Percentiles rank a stretch among this genome's conserved stretches.
Evolutionary conservation across 2,113 vertebrate species (phyloP).

Genomic region (Chroicocephalus ridibundus): DNA sequence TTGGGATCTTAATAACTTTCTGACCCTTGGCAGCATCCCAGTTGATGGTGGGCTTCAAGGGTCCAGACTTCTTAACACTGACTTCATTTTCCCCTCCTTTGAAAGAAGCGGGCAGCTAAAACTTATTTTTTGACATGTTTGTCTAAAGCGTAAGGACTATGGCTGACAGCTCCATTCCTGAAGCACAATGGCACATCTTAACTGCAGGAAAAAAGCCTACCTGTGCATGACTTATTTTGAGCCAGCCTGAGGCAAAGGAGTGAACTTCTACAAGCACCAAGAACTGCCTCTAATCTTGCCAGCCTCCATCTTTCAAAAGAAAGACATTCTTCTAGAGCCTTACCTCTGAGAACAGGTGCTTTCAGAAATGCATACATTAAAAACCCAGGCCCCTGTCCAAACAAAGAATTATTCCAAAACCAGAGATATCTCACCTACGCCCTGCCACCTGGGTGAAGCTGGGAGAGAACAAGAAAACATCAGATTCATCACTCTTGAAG

Average conservation of each 20-base stretch:
- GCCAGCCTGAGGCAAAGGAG: neutral
- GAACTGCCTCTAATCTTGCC: neutral
- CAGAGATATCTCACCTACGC: accelerated
- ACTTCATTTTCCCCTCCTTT: neutral
- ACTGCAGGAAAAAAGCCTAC: neutral
- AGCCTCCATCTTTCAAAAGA: neutral
- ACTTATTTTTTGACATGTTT: neutral
- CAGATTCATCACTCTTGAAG: neutral
- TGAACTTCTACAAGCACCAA: neutral
- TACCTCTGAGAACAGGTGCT: neutral
- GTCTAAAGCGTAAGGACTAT: neutral
- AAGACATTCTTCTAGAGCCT: neutral
- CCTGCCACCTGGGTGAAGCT: neutral
- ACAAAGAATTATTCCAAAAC: neutral
- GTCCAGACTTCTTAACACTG: neutral
- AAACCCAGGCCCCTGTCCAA: neutral
- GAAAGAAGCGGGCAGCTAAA: neutral
- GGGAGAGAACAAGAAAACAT: neutral
- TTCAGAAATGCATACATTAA: neutral
- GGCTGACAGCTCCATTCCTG: neutral
- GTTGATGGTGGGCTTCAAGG: neutral
- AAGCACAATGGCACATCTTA: neutral
- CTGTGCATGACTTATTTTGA: neutral
- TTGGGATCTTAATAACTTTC: neutral
- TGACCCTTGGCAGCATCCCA: neutral